These are phyloP conservation scores for Erynnis tages DNA, from an alignment of 2,888 invertebrate species.

Conservation along the genomic window DNA sequence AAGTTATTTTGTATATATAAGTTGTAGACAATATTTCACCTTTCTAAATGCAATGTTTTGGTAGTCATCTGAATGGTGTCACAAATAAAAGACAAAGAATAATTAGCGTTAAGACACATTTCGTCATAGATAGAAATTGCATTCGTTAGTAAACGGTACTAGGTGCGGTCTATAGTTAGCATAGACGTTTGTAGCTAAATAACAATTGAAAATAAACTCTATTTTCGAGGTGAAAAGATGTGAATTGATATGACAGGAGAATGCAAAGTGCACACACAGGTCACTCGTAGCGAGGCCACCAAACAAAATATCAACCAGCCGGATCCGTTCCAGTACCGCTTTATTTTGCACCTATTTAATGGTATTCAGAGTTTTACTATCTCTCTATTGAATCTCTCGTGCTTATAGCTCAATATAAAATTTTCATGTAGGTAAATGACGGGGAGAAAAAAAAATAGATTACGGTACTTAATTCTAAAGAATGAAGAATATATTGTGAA, in stretches of 20 bases:
- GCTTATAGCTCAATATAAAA: neutral
- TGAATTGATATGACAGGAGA: constrained; percentile 37
- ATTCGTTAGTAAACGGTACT: constrained; percentile 49
- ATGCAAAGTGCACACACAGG: constrained; percentile 56
- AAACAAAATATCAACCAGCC: constrained; percentile 66
- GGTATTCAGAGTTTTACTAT: no score
- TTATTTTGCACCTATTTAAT: constrained; percentile 19
- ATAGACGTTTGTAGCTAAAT: constrained; percentile 8
- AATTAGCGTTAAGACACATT: constrained; percentile 40
- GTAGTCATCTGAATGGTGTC: neutral
- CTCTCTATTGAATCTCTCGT: neutral
- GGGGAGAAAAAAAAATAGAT: no score
- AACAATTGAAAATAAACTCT: constrained; percentile 34
- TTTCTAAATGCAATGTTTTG: no score
- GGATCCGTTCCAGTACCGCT: constrained; percentile 61
- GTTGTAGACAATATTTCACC: no score
- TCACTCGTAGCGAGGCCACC: constrained; percentile 65
- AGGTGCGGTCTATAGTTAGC: constrained; percentile 44
- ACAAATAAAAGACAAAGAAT: constrained; percentile 29
- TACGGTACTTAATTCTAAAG: no score
- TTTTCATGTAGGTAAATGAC: neutral
- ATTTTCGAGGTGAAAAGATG: constrained; percentile 37
- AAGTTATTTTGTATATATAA: no score
- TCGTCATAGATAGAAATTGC: constrained; percentile 62
- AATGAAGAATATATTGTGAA: no score